Conservation (phyloP, 2,113 vertebrate genomes). For the Platanista minor region DNA sequence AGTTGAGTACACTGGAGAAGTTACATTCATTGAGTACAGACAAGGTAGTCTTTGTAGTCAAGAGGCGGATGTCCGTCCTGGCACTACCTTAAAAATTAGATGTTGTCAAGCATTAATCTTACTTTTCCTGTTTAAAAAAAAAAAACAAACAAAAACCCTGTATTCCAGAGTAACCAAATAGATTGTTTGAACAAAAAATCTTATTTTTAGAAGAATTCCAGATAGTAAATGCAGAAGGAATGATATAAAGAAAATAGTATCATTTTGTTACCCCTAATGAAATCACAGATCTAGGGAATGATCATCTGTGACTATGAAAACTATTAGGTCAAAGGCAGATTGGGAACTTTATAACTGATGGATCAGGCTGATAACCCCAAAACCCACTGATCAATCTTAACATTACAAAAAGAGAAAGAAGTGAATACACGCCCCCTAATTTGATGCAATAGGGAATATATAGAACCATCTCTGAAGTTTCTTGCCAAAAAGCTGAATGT, state of each 20-base stretch:
- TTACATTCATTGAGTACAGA: background rate
- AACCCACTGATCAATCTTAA: background rate
- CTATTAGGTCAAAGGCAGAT: background rate
- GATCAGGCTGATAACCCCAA: background rate
- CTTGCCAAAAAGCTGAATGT: background rate
- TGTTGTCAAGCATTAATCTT: background rate
- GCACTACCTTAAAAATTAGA: background rate
- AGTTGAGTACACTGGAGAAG: background rate
- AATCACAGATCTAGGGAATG: background rate
- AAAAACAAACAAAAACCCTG: background rate
- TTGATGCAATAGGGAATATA: background rate
- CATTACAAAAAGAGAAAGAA: background rate
- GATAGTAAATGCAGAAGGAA: background rate
- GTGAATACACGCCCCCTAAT: background rate
- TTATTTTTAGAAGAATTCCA: conserved; percentile 16
- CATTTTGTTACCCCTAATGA: background rate
- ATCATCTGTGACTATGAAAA: background rate
- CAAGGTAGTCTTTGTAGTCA: conserved; percentile 3
- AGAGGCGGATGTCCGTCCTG: background rate
- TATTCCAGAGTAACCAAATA: conserved; percentile 5
- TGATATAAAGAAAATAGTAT: background rate
- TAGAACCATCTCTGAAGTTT: background rate
- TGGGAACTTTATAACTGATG: background rate
- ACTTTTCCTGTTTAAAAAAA: background rate
- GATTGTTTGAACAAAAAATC: background rate